Evolutionary conservation across 1,140 invertebrate species (phyloP), one percentile per base, ranked within the genome.

Genomic region (Triops cancriformis): DNA sequence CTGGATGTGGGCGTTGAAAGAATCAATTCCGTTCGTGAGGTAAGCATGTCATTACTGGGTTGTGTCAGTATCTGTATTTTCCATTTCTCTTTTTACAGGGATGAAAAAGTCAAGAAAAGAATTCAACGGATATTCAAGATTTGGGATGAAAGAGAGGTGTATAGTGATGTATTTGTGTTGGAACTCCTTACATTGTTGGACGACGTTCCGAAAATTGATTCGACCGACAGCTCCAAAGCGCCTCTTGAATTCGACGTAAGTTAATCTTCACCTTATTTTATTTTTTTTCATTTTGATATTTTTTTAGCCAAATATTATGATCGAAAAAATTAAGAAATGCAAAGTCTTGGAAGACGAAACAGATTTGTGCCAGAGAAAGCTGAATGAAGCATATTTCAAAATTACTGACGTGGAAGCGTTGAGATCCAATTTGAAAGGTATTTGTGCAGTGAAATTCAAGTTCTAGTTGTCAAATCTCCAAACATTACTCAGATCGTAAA

Each of bases 111-210:
- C 6, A 90, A 92, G 81, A 87, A 91, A 79, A 91, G 93, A 83
- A 92, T 97, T 76, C 85, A 93, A 77, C 87, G 95, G 76, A 94
- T 98, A 79, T 94, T 97, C 83, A 95, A 93, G 82, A 97, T 98
- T 76, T 98, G 96, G 96, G 91, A 94, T 84, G 93, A 97, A 82
- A 86, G 96, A 82, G 90, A 89, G 79, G 90, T 97, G 9, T 97
- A 96, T 84, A 91, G 92, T 83, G 90, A 93, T 82, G 91, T 92
- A 81, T 96, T 95, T 83, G 87, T 97, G 12, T 88, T 91, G 27
- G 93, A 96, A 86, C 85, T 97, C 6, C 91, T 90, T 28, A 92
- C 92, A 11, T 84, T 94, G 18, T 87, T 94, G 7, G 93, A 91
- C 79, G 90, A 91, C 31, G 89, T 90, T 42, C 73, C 73, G 27